Evolutionary conservation across 1,140 invertebrate genomes (phyloP).

Genomic region (Apis florea): DNA sequence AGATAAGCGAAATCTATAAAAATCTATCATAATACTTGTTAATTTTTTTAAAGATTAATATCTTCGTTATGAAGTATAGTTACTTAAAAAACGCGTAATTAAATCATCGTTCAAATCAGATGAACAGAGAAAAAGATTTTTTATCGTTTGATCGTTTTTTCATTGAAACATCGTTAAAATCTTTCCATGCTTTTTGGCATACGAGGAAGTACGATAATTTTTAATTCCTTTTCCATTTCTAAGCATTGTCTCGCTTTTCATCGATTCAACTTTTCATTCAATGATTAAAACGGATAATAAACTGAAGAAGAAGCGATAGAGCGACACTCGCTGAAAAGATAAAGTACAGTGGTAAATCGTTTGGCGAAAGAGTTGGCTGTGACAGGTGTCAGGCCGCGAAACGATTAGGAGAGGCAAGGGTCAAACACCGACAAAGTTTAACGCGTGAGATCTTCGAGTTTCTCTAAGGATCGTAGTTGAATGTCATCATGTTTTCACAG

Average conservation of each 20-base stretch:
- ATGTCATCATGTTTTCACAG: slow-evolving; percentile 45
- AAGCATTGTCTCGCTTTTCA: neutral
- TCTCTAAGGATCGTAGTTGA: neutral
- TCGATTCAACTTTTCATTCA: neutral
- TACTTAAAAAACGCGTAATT: neutral
- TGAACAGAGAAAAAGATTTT: neutral
- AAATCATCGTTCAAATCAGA: neutral
- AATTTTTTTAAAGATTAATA: neutral
- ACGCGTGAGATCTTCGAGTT: slow-evolving; percentile 15
- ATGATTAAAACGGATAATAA: too few relatives aligned
- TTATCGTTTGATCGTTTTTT: neutral
- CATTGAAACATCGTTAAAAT: neutral
- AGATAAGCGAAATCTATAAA: neutral
- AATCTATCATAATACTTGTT: neutral
- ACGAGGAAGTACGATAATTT: neutral
- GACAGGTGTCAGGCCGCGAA: slow-evolving; percentile 46
- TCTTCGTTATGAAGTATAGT: neutral
- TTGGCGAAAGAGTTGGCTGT: neutral
- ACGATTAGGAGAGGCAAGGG: slow-evolving; percentile 26
- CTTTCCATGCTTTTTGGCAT: neutral
- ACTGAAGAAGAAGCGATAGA: neutral
- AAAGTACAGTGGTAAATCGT: neutral
- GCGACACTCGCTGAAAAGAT: neutral
- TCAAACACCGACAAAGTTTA: slow-evolving; percentile 29
- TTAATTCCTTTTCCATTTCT: neutral